A percentile compares a stretch with the other conserved stretches of the same genome.
Evolutionary conservation across 2,888 invertebrate genomes (phyloP).

Genomic region (Drosophila prostipennis): DNA sequence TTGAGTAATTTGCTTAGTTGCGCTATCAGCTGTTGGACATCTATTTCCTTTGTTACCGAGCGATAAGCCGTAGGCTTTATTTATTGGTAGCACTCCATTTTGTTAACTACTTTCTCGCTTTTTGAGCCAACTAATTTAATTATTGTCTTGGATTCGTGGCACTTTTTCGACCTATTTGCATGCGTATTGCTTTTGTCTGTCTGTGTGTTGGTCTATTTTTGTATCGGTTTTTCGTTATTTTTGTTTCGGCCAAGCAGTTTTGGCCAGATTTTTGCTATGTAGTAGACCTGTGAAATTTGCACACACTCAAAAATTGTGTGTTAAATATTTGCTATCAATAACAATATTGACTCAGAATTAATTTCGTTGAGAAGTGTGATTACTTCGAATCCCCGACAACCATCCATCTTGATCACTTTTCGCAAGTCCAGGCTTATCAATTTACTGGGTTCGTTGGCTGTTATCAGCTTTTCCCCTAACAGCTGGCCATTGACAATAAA

Average conservation of each 20-base stretch:
- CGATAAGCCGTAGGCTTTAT: background rate
- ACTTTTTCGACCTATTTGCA: slow-evolving; percentile 21
- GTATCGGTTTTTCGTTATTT: slow-evolving; percentile 29
- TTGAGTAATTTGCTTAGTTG: slow-evolving; percentile 7
- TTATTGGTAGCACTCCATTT: slow-evolving; percentile 6
- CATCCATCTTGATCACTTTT: slow-evolving; percentile 32
- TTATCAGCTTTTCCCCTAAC: slow-evolving; percentile 21
- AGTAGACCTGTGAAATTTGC: slow-evolving; percentile 7
- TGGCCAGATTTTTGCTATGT: slow-evolving; percentile 6
- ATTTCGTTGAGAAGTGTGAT: slow-evolving; percentile 3
- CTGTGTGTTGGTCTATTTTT: slow-evolving; percentile 33
- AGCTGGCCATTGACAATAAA: slow-evolving; percentile 9
- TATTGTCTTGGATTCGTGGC: slow-evolving; percentile 41
- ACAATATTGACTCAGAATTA: slow-evolving; percentile 24
- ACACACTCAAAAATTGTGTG: background rate
- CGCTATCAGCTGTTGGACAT: slow-evolving; percentile 1
- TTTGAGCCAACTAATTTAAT: slow-evolving; percentile 31
- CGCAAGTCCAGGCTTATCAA: slow-evolving; percentile 17
- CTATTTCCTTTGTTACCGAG: background rate
- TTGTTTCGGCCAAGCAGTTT: slow-evolving; percentile 24
- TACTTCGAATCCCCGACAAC: slow-evolving; percentile 2
- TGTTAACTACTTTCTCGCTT: background rate
- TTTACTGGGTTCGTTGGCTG: slow-evolving; percentile 10
- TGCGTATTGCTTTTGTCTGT: background rate
- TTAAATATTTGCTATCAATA: slow-evolving; percentile 7